These are phyloP conservation scores for Clostera curtula DNA, from an alignment of 2,888 invertebrate species.

Conservation along the genomic window DNA sequence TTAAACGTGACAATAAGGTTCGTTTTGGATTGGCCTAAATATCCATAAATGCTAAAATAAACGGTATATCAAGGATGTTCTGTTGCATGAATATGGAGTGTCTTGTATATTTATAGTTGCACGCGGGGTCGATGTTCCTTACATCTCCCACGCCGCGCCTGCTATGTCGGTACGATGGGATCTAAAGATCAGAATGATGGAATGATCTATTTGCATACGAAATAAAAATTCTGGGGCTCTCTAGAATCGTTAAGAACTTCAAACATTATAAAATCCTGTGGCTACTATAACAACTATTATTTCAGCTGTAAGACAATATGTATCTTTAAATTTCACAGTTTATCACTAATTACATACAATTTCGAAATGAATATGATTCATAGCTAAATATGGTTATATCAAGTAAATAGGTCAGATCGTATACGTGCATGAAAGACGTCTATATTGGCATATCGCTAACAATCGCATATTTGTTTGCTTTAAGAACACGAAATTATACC, in stretches of 20 bases:
- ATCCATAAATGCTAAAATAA: constrained; percentile 15
- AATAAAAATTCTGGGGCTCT: no score
- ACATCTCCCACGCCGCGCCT: constrained; percentile 59
- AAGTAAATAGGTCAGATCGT: constrained; percentile 12
- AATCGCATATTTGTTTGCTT: constrained; percentile 13
- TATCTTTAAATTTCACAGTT: no score
- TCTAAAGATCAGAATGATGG: constrained; percentile 39
- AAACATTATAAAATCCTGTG: no score
- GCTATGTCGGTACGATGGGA: constrained; percentile 34
- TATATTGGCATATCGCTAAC: constrained; percentile 15
- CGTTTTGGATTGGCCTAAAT: background rate
- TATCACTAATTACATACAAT: no score
- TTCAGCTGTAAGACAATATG: no score
- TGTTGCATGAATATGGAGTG: constrained; percentile 49
- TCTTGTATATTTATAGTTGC: constrained; percentile 63
- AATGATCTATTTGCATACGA: constrained; percentile 25
- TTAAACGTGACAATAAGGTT: no score
- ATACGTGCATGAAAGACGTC: constrained; percentile 8
- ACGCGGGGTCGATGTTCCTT: constrained; percentile 66
- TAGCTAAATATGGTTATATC: constrained; percentile 20
- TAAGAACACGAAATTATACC: constrained; percentile 13
- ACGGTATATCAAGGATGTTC: constrained; percentile 35
- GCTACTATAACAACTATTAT: no score
- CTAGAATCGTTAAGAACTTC: no score
- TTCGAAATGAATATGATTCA: constrained; percentile 18